Base-by-base conservation (phyloP, 1,140 invertebrate species). In the Papilio machaon region DNA sequence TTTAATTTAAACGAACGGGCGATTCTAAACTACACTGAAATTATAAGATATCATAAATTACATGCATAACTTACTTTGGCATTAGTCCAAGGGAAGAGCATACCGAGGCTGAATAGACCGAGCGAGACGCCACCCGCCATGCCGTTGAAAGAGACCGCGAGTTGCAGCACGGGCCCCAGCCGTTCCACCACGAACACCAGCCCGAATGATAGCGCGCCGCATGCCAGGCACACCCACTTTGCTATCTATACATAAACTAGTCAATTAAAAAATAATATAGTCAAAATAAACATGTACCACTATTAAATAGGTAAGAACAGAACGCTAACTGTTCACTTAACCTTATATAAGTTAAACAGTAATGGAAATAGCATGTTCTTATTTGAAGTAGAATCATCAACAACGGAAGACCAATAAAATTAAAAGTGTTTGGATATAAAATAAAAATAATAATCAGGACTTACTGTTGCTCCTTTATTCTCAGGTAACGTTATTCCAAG, bases 61-160 rank as follows among this genome's bases (percentile, higher is more conserved):
- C 1, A 64, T 9, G 17, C 13, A 75, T 58, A 74, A 38, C 60
- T 89, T 94, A 97, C 97, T 91, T 97, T 97, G 15, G 96, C 95
- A 91, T 98, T 98, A 2, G 97, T 97, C 96, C 97, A 98, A 0
- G 98, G 98, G 82, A 98, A 96, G 87, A 98, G 97, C 96, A 99
- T 98, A 64, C 98, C 98, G 2, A 99, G 92, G 0, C 97, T 96
- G 89, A 99, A 99, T 3, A 98, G 92, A 2, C 98, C 98, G 10
- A 98, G 92, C 0, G 97, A 97, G 0, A 98, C 97, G 17, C 98
- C 98, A 5, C 98, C 97, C 7, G 98, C 97, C 95, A 98, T 97
- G 1, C 98, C 98, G 89, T 98, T 98, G 81, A 98, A 97, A 30
- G 97, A 98, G 0, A 98, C 92, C 0, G 98, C 98, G 0, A 98